Percentiles rank a stretch among this genome's conserved stretches.
Evolutionary conservation across 2,113 vertebrate genomes (phyloP).

Genomic region (Myotis lucifugus): DNA sequence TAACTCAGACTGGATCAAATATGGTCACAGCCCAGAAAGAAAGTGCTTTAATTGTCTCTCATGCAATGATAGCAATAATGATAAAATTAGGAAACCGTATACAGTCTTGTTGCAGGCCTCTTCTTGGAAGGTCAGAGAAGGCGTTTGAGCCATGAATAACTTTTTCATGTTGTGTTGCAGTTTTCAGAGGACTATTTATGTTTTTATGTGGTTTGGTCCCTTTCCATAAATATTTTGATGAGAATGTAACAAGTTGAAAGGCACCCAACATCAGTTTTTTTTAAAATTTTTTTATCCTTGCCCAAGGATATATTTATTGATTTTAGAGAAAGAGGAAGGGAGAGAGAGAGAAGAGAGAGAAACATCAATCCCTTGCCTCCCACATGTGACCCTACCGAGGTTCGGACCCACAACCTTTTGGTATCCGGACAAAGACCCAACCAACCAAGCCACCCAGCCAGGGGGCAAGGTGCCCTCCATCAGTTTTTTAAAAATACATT

Average conservation of each 20-base stretch:
- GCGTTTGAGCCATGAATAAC: not conserved
- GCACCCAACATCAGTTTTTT: not conserved
- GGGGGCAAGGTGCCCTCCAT: not conserved
- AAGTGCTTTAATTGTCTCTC: conserved; percentile 51
- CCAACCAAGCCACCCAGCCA: not conserved
- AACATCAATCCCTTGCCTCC: not conserved
- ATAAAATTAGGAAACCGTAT: conserved; percentile 39
- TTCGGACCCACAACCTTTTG: not conserved
- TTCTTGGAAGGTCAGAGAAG: conserved; percentile 57
- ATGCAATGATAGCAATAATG: not conserved
- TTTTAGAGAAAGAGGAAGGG: not conserved
- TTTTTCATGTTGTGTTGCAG: not conserved
- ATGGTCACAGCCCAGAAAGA: conserved; percentile 29
- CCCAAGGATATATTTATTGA: not conserved
- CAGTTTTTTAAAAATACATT: too few relatives aligned
- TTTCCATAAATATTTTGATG: conserved; percentile 59
- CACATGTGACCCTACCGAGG: not conserved
- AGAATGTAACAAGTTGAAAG: not conserved
- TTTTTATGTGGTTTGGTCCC: conserved; percentile 21
- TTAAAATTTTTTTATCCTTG: not conserved
- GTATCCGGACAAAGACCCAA: not conserved
- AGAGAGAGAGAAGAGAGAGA: not conserved
- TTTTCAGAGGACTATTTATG: conserved; percentile 33
- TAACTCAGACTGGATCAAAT: conserved; percentile 29
- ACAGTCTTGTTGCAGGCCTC: not conserved